A percentile compares a stretch with the other conserved stretches of the same genome.
Conservation (phyloP, 2,888 invertebrate species). For the Camponotus fellah region DNA sequence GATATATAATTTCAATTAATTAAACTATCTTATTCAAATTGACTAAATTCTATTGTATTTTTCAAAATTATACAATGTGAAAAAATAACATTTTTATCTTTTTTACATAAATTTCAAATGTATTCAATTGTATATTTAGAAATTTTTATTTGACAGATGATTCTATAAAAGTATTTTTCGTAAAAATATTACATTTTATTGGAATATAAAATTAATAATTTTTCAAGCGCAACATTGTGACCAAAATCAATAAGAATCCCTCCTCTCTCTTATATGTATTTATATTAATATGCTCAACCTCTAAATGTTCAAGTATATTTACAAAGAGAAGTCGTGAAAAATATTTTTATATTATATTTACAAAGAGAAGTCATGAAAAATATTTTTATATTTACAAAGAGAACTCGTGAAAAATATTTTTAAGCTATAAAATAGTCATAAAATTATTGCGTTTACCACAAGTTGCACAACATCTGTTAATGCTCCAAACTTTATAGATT, state of each 20-base stretch:
- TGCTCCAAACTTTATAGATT: not conserved
- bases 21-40: not conserved
- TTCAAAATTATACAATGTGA: not conserved
- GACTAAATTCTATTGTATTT: not conserved
- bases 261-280: not conserved
- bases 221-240: not conserved
- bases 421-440: not conserved
- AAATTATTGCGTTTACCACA: not conserved
- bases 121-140: not conserved
- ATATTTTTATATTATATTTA: not conserved
- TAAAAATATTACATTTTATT: not conserved
- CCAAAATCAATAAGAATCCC: not conserved
- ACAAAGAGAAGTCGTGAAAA: not conserved
- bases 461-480: constrained; percentile 5
- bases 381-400: not conserved
- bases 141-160: not conserved
- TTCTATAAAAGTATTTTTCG: not conserved
- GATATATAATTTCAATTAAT: not conserved
- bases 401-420: constrained; percentile 4
- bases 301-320: not conserved
- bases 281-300: not conserved
- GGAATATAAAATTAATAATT: not conserved
- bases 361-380: constrained; percentile 3
- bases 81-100: not conserved
- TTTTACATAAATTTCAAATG: not conserved